Base-by-base conservation (phyloP, 2,888 invertebrate species). In the Axea sp. region DNA sequence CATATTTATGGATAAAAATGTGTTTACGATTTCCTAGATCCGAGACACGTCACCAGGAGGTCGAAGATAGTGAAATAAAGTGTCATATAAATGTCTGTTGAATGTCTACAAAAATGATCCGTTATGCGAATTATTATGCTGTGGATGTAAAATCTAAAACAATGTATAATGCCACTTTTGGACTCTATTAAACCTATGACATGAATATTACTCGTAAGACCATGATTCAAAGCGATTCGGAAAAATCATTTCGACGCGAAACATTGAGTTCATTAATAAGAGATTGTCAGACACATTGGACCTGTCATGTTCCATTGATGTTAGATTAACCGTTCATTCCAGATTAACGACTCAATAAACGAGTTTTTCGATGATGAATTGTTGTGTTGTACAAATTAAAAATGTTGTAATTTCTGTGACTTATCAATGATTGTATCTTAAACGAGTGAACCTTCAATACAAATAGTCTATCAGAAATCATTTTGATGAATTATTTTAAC, bases 21-120 rank as follows among this genome's bases (percentile, higher is more conserved):
- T 47, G 35, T 65, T 65, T 65, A 67, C 57, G 67, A 47, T 57
- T 67, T 67, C 57, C 57, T 57, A 47, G 43, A 67, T 57, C 45
- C 17, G 51, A 55, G 45, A 55, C 45, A 30, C 55, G 68, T 68
- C 60, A 69, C 51, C 35, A 30, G 6, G 12, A 33, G 17, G 59
- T 51, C 65, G 31, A 67, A 33, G 12, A 41, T 35, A 28, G 37
- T 45, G 35, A 51, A 59, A 68, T 68, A 51, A 69, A 69, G 26
- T 43, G 53, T 51, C 51, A 17, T 69, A 60, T 69, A 51, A 43
- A 43, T 60, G 51, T 51, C 57, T 28, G 8, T 26, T 37, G 33
- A 24, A 11, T 51, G 59, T 51, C 41, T 39, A 8, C 49, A 35
- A 68, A 68, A 59, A 59, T 59, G 24, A 19, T 15, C 51, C 39